These are phyloP conservation scores for Delia radicum DNA, from an alignment of 1,140 invertebrate genomes.

Conservation along the genomic window DNA sequence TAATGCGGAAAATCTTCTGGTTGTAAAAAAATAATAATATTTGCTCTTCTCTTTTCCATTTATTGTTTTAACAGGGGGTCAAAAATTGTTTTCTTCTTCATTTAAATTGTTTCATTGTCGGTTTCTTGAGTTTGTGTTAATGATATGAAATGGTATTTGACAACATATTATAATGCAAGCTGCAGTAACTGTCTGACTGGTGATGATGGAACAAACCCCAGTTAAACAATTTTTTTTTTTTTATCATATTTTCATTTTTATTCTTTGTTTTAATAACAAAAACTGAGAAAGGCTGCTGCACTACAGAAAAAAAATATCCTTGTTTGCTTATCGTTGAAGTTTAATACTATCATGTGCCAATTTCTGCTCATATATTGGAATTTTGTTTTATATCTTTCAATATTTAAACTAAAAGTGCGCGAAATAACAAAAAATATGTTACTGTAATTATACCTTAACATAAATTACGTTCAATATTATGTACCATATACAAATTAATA, in stretches of 20 bases:
- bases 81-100: not conserved
- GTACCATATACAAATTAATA: too few relatives aligned
- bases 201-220: not conserved
- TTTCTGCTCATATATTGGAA: not conserved
- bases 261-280: not conserved
- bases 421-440: not conserved
- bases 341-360: not conserved
- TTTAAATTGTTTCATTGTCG: not conserved
- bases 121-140: not conserved
- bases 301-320: not conserved
- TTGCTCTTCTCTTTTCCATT: not conserved
- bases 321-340: not conserved
- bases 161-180: not conserved
- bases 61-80: not conserved
- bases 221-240: not conserved
- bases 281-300: not conserved
- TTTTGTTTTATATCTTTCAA: too few relatives aligned
- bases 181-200: not conserved
- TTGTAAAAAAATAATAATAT: not conserved
- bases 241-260: not conserved
- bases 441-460: not conserved
- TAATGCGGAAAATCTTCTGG: slow-evolving; percentile 2
- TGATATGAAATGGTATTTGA: slow-evolving; percentile 10
- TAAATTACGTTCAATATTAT: not conserved
- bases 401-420: too few relatives aligned